Percentiles rank a stretch among this genome's conserved stretches.
phyloP scores from a whole-genome alignment of 2,797 vertebrate species.

The Sus cebifrons region DNA sequence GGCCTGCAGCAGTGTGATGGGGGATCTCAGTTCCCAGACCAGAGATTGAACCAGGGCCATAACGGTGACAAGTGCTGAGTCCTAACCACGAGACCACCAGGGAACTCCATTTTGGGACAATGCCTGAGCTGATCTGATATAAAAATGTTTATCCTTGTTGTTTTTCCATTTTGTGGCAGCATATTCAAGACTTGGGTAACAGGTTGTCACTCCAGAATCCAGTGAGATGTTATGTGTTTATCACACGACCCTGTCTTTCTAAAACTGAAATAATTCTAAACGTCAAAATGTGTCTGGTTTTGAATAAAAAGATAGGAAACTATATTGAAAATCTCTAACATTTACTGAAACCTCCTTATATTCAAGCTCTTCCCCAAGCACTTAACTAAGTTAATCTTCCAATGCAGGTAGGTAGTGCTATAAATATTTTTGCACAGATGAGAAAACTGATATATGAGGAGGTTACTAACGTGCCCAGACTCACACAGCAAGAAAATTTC shows the following conservation, averaged over 20 bases:
- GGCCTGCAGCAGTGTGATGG: no score
- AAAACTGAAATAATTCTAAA: not conserved
- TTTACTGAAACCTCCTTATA: not conserved
- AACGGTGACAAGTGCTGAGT: no score
- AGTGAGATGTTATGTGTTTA: not conserved
- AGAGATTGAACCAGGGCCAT: no score
- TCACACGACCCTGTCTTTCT: not conserved
- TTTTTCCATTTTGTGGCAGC: not conserved
- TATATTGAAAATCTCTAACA: not conserved
- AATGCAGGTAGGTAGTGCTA: not conserved
- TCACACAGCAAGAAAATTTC: not conserved
- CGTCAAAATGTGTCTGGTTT: not conserved
- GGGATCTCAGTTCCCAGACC: no score
- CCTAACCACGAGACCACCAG: no score
- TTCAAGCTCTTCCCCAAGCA: not conserved
- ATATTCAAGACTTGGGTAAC: not conserved
- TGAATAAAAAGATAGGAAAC: not conserved
- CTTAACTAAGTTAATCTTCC: not conserved
- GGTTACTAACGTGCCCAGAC: not conserved
- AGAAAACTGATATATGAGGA: not conserved
- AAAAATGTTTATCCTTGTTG: not conserved
- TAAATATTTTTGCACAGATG: not conserved
- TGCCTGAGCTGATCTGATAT: not conserved
- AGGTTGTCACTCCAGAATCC: not conserved
- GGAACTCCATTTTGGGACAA: not conserved